phyloP scores from a whole-genome alignment of 2,113 vertebrate genomes.

The Vanacampus margaritifer region DNA sequence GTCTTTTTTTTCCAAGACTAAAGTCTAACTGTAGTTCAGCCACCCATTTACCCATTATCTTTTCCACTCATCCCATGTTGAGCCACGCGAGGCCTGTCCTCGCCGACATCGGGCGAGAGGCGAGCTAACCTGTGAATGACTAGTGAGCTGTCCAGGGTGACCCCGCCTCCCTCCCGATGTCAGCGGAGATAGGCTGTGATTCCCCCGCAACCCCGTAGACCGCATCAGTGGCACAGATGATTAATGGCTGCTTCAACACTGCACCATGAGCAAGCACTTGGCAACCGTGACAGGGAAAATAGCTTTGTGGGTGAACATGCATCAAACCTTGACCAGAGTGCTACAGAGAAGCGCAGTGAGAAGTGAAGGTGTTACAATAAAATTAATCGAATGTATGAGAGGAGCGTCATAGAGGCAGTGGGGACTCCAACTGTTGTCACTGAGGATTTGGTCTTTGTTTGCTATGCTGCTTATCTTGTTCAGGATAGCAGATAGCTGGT shows the following conservation, averaged over 20 bases:
- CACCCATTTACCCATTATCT: not conserved
- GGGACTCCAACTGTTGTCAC: not conserved
- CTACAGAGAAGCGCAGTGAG: not conserved
- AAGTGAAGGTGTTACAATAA: not conserved
- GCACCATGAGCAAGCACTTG: conserved; percentile 6
- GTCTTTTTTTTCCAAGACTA: not conserved
- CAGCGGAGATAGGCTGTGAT: not conserved
- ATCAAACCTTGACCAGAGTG: conserved; percentile 4
- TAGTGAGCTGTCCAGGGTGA: not conserved
- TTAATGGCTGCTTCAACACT: not conserved
- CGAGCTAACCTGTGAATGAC: conserved; percentile 1
- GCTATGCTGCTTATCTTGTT: too few relatives aligned
- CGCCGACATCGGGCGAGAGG: not conserved
- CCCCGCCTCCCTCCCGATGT: conserved; percentile 1
- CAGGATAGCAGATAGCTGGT: too few relatives aligned
- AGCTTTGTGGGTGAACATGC: not conserved
- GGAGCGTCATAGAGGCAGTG: not conserved
- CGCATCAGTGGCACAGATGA: not conserved
- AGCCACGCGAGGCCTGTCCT: not conserved
- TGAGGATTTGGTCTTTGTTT: not conserved
- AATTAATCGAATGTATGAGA: not conserved
- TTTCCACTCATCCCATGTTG: not conserved
- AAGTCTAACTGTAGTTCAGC: not conserved
- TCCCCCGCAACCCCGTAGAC: not conserved
- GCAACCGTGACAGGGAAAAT: conserved; percentile 1